phyloP scores from a whole-genome alignment of 2,113 vertebrate species.

The Campylomormyrus numenius region DNA sequence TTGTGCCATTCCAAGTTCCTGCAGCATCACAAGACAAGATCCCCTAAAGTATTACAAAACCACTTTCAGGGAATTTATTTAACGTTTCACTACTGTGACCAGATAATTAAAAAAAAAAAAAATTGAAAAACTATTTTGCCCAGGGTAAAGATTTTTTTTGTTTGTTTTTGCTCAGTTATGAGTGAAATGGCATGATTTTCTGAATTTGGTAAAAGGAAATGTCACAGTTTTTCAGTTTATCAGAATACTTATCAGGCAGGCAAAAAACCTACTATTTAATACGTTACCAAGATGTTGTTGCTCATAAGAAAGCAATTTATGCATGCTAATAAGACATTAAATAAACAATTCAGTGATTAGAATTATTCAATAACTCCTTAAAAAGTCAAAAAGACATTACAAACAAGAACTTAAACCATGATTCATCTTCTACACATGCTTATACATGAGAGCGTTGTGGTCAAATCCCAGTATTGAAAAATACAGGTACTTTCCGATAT shows the following conservation, averaged over 20 bases:
- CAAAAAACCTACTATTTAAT: not conserved
- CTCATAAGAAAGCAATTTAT: not conserved
- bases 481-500: not conserved
- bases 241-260: not conserved
- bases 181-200: not conserved
- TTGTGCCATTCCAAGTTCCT: slow-evolving; percentile 95
- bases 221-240: not conserved
- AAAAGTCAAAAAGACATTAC: not conserved
- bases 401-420: not conserved
- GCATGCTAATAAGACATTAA: not conserved
- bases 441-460: not conserved
- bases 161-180: not conserved
- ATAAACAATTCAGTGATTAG: not conserved
- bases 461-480: not conserved
- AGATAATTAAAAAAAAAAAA: not conserved
- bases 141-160: not conserved
- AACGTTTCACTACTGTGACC: not conserved
- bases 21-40: not conserved
- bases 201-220: not conserved
- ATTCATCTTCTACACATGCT: not conserved
- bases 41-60: not conserved
- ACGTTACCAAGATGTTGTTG: not conserved
- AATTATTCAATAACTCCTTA: not conserved
- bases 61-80: not conserved
- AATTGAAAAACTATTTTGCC: not conserved